Conservation (phyloP, 1,140 invertebrate genomes). For the Glossosoma conforme region DNA sequence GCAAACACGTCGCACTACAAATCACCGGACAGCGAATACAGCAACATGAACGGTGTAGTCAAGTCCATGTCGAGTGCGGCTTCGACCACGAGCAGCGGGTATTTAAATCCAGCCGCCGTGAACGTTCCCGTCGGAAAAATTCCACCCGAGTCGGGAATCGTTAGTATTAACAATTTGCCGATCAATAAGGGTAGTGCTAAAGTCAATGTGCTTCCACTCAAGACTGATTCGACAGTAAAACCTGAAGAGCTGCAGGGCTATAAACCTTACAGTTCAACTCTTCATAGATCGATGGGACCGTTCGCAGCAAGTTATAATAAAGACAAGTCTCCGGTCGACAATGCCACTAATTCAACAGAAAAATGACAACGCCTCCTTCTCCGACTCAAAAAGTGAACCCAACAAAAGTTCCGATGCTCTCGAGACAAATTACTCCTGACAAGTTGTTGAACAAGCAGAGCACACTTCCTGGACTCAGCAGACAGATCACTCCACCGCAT, state of each 20-base stretch:
- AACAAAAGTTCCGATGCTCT: slow-evolving; percentile 45
- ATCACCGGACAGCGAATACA: slow-evolving; percentile 52
- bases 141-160: slow-evolving; percentile 16
- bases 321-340: slow-evolving; percentile 18
- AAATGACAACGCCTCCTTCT: slow-evolving; percentile 37
- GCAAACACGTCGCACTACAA: slow-evolving; percentile 51
- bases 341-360: slow-evolving; percentile 24
- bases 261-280: slow-evolving; percentile 36
- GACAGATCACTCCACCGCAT: slow-evolving; percentile 44
- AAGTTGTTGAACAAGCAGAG: slow-evolving; percentile 9
- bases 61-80: slow-evolving; percentile 51
- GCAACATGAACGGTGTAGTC: slow-evolving; percentile 47
- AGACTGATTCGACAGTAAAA: slow-evolving; percentile 1
- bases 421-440: slow-evolving; percentile 40
- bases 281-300: slow-evolving; percentile 35
- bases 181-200: slow-evolving; percentile 8
- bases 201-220: neutral
- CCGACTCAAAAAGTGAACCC: slow-evolving; percentile 37
- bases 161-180: slow-evolving; percentile 16
- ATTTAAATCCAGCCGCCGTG: slow-evolving; percentile 64
- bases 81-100: slow-evolving; percentile 66
- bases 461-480: slow-evolving; percentile 7
- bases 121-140: slow-evolving; percentile 53
- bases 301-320: slow-evolving; percentile 36
- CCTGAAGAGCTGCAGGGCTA: slow-evolving; percentile 16